Percentiles rank a stretch among this genome's conserved stretches.
Conservation (phyloP, 2,888 invertebrate species). For the Poecilobothrus nobilitatus region DNA sequence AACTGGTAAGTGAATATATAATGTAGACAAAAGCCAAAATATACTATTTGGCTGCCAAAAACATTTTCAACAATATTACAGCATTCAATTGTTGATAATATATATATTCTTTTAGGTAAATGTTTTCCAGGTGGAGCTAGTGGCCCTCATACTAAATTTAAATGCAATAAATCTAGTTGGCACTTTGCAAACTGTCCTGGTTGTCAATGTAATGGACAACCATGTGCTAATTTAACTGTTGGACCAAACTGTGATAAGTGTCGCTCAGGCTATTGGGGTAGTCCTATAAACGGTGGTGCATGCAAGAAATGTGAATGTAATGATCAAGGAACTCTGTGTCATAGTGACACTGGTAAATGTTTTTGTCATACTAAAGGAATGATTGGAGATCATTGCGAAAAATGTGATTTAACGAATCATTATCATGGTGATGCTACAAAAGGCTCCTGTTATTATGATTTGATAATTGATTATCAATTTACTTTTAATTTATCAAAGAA, state of each 20-base stretch:
- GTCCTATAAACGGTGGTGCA: constrained; percentile 87
- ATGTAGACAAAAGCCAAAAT: too few relatives aligned
- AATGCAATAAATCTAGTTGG: constrained; percentile 71
- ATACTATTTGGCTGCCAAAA: too few relatives aligned
- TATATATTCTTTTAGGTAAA: constrained; percentile 50
- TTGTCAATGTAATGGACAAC: constrained; percentile 95
- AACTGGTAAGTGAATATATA: too few relatives aligned
- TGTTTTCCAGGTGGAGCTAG: constrained; percentile 82
- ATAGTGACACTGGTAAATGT: constrained; percentile 87
- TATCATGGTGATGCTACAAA: constrained; percentile 89
- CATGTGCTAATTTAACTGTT: constrained; percentile 75
- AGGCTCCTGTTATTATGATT: constrained; percentile 92
- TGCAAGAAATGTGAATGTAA: constrained; percentile 94
- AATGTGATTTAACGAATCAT: constrained; percentile 90
- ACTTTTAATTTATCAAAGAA: constrained; percentile 97
- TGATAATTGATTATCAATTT: constrained; percentile 96
- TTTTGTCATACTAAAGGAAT: constrained; percentile 96
- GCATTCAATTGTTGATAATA: too few relatives aligned
- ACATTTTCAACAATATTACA: neutral
- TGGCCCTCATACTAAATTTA: constrained; percentile 48
- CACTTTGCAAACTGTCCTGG: constrained; percentile 87
- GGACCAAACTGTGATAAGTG: constrained; percentile 85
- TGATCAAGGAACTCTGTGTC: constrained; percentile 85
- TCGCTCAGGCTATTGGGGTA: constrained; percentile 86
- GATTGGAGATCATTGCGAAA: constrained; percentile 88